Evolutionary conservation across 1,140 invertebrate species (phyloP), one percentile per base, ranked within the genome.

Genomic region (Macrotrachela quadricornifera): DNA sequence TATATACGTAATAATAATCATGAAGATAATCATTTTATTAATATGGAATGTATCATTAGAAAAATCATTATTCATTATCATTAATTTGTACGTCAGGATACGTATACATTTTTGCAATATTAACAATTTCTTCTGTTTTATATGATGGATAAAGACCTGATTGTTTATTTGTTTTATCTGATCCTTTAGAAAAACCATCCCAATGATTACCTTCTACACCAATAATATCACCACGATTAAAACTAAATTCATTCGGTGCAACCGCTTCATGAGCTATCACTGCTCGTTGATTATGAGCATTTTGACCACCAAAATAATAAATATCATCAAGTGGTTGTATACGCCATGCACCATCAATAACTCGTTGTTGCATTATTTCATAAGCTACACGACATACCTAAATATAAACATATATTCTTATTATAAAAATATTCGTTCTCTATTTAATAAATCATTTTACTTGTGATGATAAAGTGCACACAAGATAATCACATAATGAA

Each of bases 281-380:
- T 1, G 79, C 85, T 16, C 78, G 68, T 43, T 82, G 76, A 61
- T 85, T 80, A 68, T 92, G 84, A 21, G 80, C 76, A 70, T 81
- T 83, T 73, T 94, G 88, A 2, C 90, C 88, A n/a, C 88, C 88
- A 67, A 85, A 94, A 69, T 95, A 96, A 71, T 91, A 95, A 60
- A 92, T 84, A 66, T 95, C 90, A 69, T 96, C 90, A 30, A 96
- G 73, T 3, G 87, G 92, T 57, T 79, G 76, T 67, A 86, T 92
- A 50, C 76, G 75, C 58, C 79, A 66, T 0, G 85, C 77, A 0
- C 84, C 85, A 72, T 94, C 86, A 14, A 78, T 75, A 60, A 84
- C 77, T 59, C 82, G 75, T 1, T 80, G 80, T 68, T 92, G 88
- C 85, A 94, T 94, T 51, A 95, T 78, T 71, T 96, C 90, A 68